Evolutionary conservation across 2,888 invertebrate genomes (phyloP), one percentile per base, ranked within the genome.

Genomic region (Sphinx pinastri): DNA sequence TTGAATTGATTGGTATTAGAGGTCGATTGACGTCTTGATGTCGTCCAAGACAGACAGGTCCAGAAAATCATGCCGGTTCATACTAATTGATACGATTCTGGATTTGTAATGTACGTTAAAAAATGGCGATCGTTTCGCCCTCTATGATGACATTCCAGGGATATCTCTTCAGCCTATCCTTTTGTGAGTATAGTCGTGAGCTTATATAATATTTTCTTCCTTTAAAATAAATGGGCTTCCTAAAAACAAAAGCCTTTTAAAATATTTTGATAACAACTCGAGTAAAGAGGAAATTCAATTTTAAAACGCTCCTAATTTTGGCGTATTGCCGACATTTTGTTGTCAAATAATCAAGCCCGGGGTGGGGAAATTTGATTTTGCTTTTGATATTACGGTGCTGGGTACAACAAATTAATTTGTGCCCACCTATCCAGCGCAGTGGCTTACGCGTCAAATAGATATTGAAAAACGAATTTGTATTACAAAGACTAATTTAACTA

Each of bases 321-420:
- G 74, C 71, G 77, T 75, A 78, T 76, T 75, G 71, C 67, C 71
- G 60, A 80, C 73, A 74, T 78, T 81, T 78, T 79, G 76, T 74
- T 78, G 75, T 79, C 76, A 80, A 80, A 77, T 74, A 78, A 78
- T 77, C 73, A 76, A 49, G 74, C 73, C 73, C 71, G 73, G 71
- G 73, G 71, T 72, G 68, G 67, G 69, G 73, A 76, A 77, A 76
- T 77, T 73, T 71, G 73, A 79, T 78, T 75, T 73, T 70, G 74
- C 74, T 75, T 79, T 78, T 77, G 77, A 80, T 82, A 79, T 81
- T 71, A 75, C 70, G 73, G 60, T 71, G 70, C 51, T 69, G 69
- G 2, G 71, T 72, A 45, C 14, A 63, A 69, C 57, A 79, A 79
- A 77, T 81, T 78, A 78, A 76, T 81, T 77, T 76, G 25, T 51